Conservation (phyloP, 2,888 invertebrate genomes). For the Thereva unica region DNA sequence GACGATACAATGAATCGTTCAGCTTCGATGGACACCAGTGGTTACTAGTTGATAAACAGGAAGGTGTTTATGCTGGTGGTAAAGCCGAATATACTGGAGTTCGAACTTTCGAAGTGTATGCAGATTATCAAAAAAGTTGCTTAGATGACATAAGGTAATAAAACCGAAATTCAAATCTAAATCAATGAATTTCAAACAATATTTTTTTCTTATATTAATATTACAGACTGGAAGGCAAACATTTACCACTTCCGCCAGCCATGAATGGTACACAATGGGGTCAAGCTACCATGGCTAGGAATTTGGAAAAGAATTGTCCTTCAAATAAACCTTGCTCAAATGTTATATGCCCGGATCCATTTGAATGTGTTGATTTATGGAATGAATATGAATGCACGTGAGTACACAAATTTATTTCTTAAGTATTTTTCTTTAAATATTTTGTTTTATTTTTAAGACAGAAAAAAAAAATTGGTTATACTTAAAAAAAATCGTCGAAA, state of each 20-base stretch:
- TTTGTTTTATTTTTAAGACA: conserved; percentile 6
- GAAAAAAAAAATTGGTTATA: neutral
- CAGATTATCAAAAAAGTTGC: conserved; percentile 90
- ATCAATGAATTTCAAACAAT: neutral
- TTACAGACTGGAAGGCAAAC: conserved; percentile 85
- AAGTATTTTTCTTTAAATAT: neutral
- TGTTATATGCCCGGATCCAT: conserved; percentile 90
- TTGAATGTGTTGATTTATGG: conserved; percentile 96
- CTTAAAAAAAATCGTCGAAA: neutral
- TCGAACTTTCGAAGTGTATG: conserved; percentile 90
- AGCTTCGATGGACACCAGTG: conserved; percentile 89
- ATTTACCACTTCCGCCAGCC: conserved; percentile 89
- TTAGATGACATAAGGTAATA: conserved; percentile 65
- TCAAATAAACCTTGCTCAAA: conserved; percentile 95
- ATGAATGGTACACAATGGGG: conserved; percentile 97
- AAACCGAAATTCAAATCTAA: conserved; percentile 40
- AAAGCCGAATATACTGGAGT: conserved; percentile 95
- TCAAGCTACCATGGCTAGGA: conserved; percentile 91
- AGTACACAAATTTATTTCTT: conserved; percentile 60
- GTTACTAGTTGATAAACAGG: conserved; percentile 90
- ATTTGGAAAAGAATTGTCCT: conserved; percentile 89
- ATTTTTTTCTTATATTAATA: conserved; percentile 4
- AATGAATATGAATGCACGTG: conserved; percentile 98
- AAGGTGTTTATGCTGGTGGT: conserved; percentile 93
- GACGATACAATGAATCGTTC: conserved; percentile 91